Evolutionary conservation across 37 sponge, comb jelly and placozoan species (phyloP).

Genomic region (Mnemiopsis leidyi): DNA sequence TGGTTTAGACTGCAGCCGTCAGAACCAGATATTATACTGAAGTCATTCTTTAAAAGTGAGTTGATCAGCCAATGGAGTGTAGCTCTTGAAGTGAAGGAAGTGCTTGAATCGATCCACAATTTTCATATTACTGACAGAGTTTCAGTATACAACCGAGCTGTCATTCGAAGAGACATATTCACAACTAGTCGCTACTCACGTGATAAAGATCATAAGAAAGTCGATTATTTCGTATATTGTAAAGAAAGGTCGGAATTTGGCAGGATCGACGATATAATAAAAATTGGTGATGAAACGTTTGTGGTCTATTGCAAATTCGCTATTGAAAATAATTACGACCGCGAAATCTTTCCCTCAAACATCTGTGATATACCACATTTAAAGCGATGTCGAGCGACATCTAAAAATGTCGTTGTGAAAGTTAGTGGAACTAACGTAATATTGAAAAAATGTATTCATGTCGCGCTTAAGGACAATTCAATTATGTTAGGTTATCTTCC

Average conservation of each 20-base stretch:
- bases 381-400: neutral
- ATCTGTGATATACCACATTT: neutral
- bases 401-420: neutral
- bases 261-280: neutral
- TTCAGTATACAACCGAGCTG: neutral
- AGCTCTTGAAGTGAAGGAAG: neutral
- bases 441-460: neutral
- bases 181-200: neutral
- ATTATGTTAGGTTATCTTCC: neutral
- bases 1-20: neutral
- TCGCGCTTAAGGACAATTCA: neutral
- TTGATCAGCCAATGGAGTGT: neutral
- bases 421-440: neutral
- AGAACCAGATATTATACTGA: neutral
- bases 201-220: neutral
- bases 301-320: neutral
- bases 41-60: neutral
- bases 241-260: neutral
- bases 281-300: neutral
- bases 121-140: neutral
- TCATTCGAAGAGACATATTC: neutral
- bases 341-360: neutral
- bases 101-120: neutral
- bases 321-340: neutral
- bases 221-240: neutral